Evolutionary conservation across 2,888 invertebrate species (phyloP), one percentile per base, ranked within the genome.

Genomic region (Lottia scabra): DNA sequence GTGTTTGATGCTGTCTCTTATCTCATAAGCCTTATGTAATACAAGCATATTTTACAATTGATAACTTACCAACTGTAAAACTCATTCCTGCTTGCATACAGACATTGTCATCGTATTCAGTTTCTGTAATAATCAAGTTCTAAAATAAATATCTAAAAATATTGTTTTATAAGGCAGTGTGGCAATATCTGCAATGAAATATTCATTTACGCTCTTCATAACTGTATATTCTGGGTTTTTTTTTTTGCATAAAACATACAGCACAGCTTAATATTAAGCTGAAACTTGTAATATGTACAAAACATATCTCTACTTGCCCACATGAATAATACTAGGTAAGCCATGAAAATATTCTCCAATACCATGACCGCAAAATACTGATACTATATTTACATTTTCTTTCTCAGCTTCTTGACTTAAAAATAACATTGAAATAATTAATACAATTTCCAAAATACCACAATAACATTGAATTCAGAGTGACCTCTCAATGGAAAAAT

Each of bases 261-360:
- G n/a, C n/a, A n/a, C n/a, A n/a, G n/a, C n/a, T n/a, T n/a, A n/a
- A n/a, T n/a, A n/a, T n/a, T n/a, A n/a, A n/a, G n/a, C n/a, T n/a
- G n/a, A n/a, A n/a, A n/a, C n/a, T n/a, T n/a, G n/a, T n/a, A n/a
- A n/a, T n/a, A n/a, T n/a, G n/a, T n/a, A n/a, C n/a, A n/a, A n/a
- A n/a, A n/a, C n/a, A n/a, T n/a, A n/a, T n/a, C n/a, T n/a, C 64
- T 46, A 78, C 85, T 82, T 91, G 96, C 96, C 91, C 82, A 93
- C 93, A 88, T 98, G 98, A 82, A 93, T 93, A 83, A 98, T 94
- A 86, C 96, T 95, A 1, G 98, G 98, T 1, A 95, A 94, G 0
- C 95, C 96, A 91, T 98, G 98, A 88, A 98, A 97, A 88, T 95
- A 96, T 76, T 91, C 90, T 0, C 98, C 97, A 80, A 98, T 96